Conservation (phyloP, 2,888 invertebrate genomes). For the Microplitis deprimator region DNA sequence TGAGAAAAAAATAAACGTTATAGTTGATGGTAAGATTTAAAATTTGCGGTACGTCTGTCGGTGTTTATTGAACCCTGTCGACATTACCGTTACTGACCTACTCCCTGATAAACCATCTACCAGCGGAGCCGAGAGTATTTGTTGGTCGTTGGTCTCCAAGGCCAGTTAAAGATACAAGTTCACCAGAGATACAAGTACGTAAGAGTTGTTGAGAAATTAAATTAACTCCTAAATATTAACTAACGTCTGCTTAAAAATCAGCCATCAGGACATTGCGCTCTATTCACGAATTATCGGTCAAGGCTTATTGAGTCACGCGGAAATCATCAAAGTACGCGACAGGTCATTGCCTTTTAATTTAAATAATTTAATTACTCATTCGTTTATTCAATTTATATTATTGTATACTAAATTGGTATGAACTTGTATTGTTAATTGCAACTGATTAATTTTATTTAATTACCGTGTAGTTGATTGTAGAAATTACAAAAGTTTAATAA, state of each 20-base stretch:
- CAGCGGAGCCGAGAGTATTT: conserved; percentile 32
- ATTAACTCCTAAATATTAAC: not conserved
- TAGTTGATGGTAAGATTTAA: not conserved
- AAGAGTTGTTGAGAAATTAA: not conserved
- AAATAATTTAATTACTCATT: conserved; percentile 8
- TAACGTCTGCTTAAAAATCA: not conserved
- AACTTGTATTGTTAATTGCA: not conserved
- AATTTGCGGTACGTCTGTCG: conserved; percentile 56
- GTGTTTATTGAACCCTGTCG: conserved; percentile 67
- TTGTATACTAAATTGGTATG: not conserved
- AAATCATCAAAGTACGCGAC: not conserved
- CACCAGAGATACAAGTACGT: conserved; percentile 47
- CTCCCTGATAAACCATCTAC: conserved; percentile 63
- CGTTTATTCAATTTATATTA: not conserved
- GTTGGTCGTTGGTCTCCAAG: conserved; percentile 47
- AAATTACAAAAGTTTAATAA: conserved; percentile 23
- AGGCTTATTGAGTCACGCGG: conserved; percentile 28
- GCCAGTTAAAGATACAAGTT: conserved; percentile 50
- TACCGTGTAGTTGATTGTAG: not conserved
- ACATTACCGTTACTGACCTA: conserved; percentile 69
- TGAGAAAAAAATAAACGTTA: not conserved
- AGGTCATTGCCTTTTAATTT: conserved; percentile 22
- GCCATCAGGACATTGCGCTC: not conserved
- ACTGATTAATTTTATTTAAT: conserved; percentile 26
- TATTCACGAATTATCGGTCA: conserved; percentile 28